These are phyloP conservation scores for Caradrina clavipalpis DNA, from an alignment of 2,888 invertebrate species.

Conservation along the genomic window DNA sequence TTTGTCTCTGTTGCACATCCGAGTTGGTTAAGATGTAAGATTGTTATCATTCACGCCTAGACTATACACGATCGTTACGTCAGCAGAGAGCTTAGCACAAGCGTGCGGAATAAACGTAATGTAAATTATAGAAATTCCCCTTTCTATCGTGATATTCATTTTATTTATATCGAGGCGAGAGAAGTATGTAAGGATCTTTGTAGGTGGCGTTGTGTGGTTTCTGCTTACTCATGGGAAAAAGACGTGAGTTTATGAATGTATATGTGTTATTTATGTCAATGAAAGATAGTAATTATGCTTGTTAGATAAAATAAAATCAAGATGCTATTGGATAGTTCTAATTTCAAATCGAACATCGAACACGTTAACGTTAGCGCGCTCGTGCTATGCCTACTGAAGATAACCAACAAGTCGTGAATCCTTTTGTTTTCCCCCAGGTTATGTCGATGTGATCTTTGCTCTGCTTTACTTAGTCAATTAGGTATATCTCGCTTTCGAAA, in stretches of 20 bases:
- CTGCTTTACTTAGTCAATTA: too few species aligned
- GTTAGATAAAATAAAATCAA: neutral
- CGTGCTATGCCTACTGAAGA: constrained; percentile 8
- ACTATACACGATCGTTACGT: constrained; percentile 63
- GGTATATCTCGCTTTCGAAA: too few species aligned
- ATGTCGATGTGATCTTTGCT: constrained; percentile 37
- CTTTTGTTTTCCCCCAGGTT: constrained; percentile 64
- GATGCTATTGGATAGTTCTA: neutral
- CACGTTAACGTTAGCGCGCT: neutral
- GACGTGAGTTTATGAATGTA: too few species aligned
- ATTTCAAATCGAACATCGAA: neutral
- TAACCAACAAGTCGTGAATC: constrained; percentile 48
- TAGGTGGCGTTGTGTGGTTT: too few species aligned
- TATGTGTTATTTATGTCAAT: too few species aligned
- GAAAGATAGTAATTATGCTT: too few species aligned
- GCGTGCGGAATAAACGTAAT: too few species aligned
- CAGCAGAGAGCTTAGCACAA: constrained; percentile 7
- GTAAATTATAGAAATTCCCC: too few species aligned
- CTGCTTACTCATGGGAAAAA: too few species aligned
- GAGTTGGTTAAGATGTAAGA: constrained; percentile 61
- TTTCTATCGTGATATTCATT: too few species aligned
- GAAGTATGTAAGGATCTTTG: too few species aligned
- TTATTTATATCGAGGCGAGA: too few species aligned
- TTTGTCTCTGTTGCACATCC: constrained; percentile 40
- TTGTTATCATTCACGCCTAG: constrained; percentile 73